phyloP scores from a whole-genome alignment of 1,140 invertebrate species.

The Cyrtorhinus lividipennis region DNA sequence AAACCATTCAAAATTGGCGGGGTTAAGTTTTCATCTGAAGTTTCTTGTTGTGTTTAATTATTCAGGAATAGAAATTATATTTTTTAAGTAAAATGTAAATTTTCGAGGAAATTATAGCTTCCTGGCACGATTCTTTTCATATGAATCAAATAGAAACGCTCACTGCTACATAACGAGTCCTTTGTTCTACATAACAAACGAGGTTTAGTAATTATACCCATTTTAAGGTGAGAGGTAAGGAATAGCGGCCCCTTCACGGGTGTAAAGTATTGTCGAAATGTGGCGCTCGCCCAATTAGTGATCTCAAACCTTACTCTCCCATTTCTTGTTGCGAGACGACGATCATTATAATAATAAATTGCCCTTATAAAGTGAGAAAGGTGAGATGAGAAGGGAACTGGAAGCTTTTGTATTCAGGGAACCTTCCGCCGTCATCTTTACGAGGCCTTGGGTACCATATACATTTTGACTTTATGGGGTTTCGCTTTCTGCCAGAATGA shows the following conservation, averaged over 20 bases:
- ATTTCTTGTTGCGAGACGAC: background rate
- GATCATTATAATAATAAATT: constrained; percentile 10
- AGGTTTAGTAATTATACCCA: constrained; percentile 4
- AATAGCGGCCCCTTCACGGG: background rate
- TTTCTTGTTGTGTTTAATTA: too few species aligned
- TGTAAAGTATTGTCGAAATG: constrained; percentile 9
- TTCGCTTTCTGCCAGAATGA: too few species aligned
- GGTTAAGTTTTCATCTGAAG: too few species aligned
- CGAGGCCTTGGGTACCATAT: background rate
- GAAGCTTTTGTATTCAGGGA: background rate
- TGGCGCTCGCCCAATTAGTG: background rate
- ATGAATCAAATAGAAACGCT: background rate
- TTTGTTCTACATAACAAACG: background rate
- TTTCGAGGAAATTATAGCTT: too few species aligned
- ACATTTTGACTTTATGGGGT: background rate
- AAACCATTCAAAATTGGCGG: too few species aligned
- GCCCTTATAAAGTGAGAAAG: background rate
- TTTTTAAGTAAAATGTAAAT: too few species aligned
- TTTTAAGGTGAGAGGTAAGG: background rate
- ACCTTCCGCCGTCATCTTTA: background rate
- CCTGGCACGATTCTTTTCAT: too few species aligned
- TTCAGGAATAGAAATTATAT: too few species aligned
- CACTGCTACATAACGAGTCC: background rate
- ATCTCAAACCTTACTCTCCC: background rate
- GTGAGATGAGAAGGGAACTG: background rate